Evolutionary conservation across 2,113 vertebrate genomes (phyloP).

Genomic region (Rhinoderma darwinii): DNA sequence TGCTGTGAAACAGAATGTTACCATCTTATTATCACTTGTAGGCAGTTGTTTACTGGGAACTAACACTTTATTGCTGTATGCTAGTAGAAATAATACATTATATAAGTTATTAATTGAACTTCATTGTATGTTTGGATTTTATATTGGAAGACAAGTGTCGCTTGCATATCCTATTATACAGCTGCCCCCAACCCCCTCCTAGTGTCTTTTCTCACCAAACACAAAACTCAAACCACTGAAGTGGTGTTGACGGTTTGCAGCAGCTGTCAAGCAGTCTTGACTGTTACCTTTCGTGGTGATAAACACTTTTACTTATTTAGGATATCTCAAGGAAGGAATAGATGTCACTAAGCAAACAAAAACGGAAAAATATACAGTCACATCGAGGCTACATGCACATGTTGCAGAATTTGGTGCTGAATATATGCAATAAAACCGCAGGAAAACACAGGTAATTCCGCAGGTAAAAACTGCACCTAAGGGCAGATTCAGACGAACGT

Average conservation of each 20-base stretch:
- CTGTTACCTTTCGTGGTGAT: background rate
- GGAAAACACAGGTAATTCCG: too few species aligned
- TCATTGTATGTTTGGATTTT: background rate
- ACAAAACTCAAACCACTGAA: background rate
- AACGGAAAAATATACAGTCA: background rate
- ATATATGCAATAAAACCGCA: too few species aligned
- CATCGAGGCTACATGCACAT: too few species aligned
- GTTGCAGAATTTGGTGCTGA: too few species aligned
- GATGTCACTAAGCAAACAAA: background rate
- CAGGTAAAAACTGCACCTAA: too few species aligned
- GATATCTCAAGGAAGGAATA: background rate
- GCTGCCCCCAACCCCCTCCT: background rate
- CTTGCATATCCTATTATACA: background rate
- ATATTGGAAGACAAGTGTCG: background rate
- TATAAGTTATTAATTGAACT: background rate
- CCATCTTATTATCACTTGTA: background rate
- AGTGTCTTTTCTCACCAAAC: background rate
- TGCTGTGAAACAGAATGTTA: background rate
- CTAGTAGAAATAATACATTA: background rate
- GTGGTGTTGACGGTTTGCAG: background rate
- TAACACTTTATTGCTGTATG: background rate
- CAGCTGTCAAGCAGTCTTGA: background rate
- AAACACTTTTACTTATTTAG: background rate
- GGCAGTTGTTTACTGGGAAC: background rate
- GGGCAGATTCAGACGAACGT: too few species aligned